Conservation (phyloP, 2,113 vertebrate species). For the Nothocercus nigrocapillus region DNA sequence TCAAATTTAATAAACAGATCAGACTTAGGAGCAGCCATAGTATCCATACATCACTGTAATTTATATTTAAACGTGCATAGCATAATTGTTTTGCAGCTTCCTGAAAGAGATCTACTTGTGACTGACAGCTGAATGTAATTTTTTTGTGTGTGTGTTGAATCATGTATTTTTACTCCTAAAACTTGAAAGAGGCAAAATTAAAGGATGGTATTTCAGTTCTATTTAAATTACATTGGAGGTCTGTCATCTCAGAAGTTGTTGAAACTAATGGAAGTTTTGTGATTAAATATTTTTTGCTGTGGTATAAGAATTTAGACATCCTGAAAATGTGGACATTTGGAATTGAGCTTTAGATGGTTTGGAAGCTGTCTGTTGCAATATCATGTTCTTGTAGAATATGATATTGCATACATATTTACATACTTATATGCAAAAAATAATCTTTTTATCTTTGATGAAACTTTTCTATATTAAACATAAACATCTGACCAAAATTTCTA, state of each 20-base stretch:
- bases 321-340: neutral
- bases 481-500: neutral
- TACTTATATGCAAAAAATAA: accelerated
- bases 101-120: neutral
- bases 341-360: neutral
- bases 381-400: neutral
- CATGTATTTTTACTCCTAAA: neutral
- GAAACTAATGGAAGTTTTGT: neutral
- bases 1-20: neutral
- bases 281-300: neutral
- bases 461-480: neutral
- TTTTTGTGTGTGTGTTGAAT: neutral
- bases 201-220: neutral
- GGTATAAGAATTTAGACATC: neutral
- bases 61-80: neutral
- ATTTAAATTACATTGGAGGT: neutral
- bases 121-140: neutral
- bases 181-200: neutral
- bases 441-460: neutral
- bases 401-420: neutral
- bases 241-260: neutral
- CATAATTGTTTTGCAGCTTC: neutral
- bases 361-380: neutral
- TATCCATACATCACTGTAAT: neutral
- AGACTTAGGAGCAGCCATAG: neutral